A percentile compares a stretch with the other conserved stretches of the same genome.
phyloP scores from a whole-genome alignment of 2,888 invertebrate species.

The Penaeus monodon region DNA sequence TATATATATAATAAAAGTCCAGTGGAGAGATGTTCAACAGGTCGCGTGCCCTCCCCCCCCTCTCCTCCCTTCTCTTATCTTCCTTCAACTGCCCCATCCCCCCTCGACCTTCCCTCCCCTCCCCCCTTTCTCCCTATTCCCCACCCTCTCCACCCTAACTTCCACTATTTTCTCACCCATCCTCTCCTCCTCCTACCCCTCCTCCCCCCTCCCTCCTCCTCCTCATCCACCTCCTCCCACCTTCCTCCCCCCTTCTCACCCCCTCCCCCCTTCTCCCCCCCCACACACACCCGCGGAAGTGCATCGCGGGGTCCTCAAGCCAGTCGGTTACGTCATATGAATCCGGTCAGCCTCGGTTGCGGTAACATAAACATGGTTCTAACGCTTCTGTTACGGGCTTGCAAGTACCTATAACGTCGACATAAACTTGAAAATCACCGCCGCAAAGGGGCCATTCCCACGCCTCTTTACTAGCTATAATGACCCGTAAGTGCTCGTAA shows the following conservation, averaged over 20 bases:
- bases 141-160: no score
- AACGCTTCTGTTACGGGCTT: conserved; percentile 59
- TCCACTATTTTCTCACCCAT: no score
- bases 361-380: conserved; percentile 52
- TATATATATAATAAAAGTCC: background rate
- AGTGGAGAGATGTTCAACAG: background rate
- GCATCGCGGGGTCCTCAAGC: conserved; percentile 7
- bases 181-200: no score
- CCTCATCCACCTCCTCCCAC: no score
- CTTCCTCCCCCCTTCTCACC: no score
- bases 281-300: background rate
- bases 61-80: no score
- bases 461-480: conserved; percentile 61
- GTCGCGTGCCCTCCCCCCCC: background rate
- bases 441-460: conserved; percentile 58
- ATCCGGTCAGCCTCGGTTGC: conserved; percentile 20
- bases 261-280: no score
- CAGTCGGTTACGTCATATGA: conserved; percentile 32
- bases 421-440: conserved; percentile 61
- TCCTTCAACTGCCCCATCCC: no score
- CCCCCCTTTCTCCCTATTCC: no score
- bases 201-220: no score
- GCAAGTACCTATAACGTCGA: conserved; percentile 60
- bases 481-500: conserved; percentile 61
- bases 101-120: no score